phyloP scores from a whole-genome alignment of 2,888 invertebrate species.

The Apomyelois bistriatella region DNA sequence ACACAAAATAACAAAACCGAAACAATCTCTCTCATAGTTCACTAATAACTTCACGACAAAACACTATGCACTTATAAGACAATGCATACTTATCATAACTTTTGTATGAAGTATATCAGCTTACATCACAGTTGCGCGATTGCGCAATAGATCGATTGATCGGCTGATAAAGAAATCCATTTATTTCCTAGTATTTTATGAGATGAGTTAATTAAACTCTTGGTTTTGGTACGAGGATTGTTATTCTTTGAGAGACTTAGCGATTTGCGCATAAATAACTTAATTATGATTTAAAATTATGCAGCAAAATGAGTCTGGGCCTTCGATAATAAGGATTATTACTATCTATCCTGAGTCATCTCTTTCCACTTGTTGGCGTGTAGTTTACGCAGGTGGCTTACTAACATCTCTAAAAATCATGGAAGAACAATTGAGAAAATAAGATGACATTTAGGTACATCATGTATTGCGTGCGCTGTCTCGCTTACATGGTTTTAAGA shows the following conservation, averaged over 20 bases:
- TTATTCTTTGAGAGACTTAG: background rate
- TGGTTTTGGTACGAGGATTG: background rate
- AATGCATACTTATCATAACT: background rate
- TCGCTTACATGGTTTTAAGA: too few species aligned
- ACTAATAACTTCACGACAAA: background rate
- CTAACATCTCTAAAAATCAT: too few species aligned
- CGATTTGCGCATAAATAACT: too few species aligned
- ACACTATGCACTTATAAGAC: background rate
- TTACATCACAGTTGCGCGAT: background rate
- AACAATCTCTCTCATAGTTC: constrained; percentile 5
- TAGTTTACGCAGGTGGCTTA: too few species aligned
- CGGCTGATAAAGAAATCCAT: background rate
- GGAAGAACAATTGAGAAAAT: too few species aligned
- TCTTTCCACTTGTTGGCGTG: too few species aligned
- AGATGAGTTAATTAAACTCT: background rate
- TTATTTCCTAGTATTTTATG: background rate
- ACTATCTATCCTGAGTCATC: too few species aligned
- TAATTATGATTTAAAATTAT: too few species aligned
- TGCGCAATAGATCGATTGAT: background rate
- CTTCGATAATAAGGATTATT: too few species aligned
- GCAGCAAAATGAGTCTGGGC: too few species aligned
- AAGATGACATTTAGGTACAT: too few species aligned
- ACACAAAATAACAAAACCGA: background rate
- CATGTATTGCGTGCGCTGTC: too few species aligned
- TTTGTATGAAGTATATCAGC: background rate